Evolutionary conservation across 2,797 vertebrate genomes (phyloP), one percentile per base, ranked within the genome.

Genomic region (Pterois miles): DNA sequence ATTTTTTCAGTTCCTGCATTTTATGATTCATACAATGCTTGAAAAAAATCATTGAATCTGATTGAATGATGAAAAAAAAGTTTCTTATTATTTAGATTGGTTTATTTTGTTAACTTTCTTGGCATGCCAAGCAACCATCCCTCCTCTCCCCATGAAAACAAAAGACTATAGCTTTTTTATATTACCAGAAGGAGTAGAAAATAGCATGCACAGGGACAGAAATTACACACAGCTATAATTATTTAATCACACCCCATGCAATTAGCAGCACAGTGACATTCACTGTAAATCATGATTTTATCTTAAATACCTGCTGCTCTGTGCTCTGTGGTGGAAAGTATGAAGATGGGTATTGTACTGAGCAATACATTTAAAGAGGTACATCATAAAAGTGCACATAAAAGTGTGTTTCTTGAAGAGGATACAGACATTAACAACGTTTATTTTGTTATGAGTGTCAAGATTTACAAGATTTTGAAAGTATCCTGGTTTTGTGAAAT

Each of bases 71-170:
- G 6, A 43, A 40, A 6, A 9, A 16, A 58, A 59, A 22, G 6
- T 33, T 8, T 31, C 10, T 10, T 11, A 25, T 40, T 65, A 5
- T 38, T 31, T 12, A 27, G n/a, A 29, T n/a, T 3, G 22, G 13
- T 36, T 71, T 1, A 2, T 31, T 76, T 75, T 83, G 57, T 80
- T 70, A 75, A 57, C n/a, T 74, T 78, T 77, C 38, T 16, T 34
- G 29, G 18, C 40, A 65, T 33, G 14, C 89, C 81, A 84, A 59
- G 88, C 83, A 91, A 89, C 90, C 52, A 62, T 18, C 50, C 56
- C 58, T 66, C 43, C 53, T 79, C 58, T 76, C 13, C 11, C 43
- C 13, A 64, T 59, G 14, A 78, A 86, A 89, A 88, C 64, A 86
- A 71, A 74, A 53, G 54, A 74, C 69, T 65, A 31, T 25, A 69